Base-by-base conservation (phyloP, 2,888 invertebrate genomes). In the Heliconius aoede region DNA sequence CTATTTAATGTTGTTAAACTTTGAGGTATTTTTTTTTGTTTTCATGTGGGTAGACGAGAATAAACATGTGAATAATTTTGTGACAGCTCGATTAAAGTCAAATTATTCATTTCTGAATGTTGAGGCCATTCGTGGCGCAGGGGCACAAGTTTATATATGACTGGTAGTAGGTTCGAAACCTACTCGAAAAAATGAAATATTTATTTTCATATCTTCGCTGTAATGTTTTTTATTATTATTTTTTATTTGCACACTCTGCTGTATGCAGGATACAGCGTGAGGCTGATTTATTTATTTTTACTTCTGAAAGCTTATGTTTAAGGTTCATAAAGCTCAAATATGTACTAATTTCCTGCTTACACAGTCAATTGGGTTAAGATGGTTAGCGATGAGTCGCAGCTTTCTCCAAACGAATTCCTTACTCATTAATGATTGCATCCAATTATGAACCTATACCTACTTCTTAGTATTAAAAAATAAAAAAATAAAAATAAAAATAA, bases 361-460 rank as follows among this genome's bases (percentile, higher is more conserved):
- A 69, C 76, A 71, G 76, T 58, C 18, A 76, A 78, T 74, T 69
- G 40, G 72, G 64, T 69, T 73, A 60, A 78, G 76, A 72, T 69
- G 76, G 40, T 71, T 62, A 55, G 74, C 61, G 72, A 73, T 79
- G 79, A 79, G 76, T 79, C 78, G 78, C 61, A 73, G 74, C 76
- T 79, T 78, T 79, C 78, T 76, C 79, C 79, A 79, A 78, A 78
- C 76, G 51, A 78, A 79, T 79, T 78, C 78, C 79, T 78, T 76
- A 55, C 76, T 78, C 72, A 76, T 78, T 78, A 74, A 74, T 74
- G 74, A 77, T 74, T 60, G 62, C 72, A 69, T 40, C 64, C 68
- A 73, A 77, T 79, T 77, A 76, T 69, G 67, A 40, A 76, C 26
- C 51, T 55, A 55, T 55, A 55, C n/a, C 21, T 55, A 3, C n/a